Evolutionary conservation across 2,113 vertebrate species (phyloP).

Genomic region (Corapipo altera): DNA sequence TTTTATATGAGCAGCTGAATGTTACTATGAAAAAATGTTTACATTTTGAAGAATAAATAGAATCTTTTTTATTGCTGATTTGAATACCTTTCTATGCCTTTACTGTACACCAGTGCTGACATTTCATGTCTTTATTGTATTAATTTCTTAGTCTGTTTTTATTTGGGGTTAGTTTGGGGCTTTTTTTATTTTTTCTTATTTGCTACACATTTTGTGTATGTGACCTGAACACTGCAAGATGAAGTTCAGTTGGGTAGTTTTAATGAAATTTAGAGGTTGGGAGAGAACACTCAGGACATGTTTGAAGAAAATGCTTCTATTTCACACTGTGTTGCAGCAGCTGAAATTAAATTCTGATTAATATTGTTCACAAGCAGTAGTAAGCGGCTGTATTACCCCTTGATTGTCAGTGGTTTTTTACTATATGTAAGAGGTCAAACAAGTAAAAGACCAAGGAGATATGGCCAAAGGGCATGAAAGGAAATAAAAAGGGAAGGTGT

Average conservation of each 20-base stretch:
- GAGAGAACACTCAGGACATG: not conserved
- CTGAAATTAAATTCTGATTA: constrained; percentile 31
- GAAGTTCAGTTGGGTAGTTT: not conserved
- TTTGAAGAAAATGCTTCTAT: not conserved
- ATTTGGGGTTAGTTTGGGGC: not conserved
- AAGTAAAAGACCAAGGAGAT: not conserved
- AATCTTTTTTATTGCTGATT: not conserved
- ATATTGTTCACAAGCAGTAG: not conserved
- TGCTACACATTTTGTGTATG: not conserved
- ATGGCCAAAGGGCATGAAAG: not conserved
- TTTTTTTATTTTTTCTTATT: not conserved
- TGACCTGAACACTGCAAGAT: not conserved
- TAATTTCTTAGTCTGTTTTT: not conserved
- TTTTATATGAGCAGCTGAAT: not conserved
- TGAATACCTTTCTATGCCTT: not conserved
- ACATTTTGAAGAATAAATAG: not conserved
- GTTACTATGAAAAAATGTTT: not conserved
- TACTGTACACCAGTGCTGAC: not conserved
- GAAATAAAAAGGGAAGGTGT: not conserved
- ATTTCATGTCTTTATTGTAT: not conserved
- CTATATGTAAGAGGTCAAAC: not conserved
- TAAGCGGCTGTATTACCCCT: not conserved
- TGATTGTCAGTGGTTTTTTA: not conserved
- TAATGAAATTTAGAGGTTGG: not conserved
- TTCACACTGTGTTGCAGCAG: not conserved